Evolutionary conservation across 2,113 vertebrate genomes (phyloP).

Genomic region (Chrysemys picta): DNA sequence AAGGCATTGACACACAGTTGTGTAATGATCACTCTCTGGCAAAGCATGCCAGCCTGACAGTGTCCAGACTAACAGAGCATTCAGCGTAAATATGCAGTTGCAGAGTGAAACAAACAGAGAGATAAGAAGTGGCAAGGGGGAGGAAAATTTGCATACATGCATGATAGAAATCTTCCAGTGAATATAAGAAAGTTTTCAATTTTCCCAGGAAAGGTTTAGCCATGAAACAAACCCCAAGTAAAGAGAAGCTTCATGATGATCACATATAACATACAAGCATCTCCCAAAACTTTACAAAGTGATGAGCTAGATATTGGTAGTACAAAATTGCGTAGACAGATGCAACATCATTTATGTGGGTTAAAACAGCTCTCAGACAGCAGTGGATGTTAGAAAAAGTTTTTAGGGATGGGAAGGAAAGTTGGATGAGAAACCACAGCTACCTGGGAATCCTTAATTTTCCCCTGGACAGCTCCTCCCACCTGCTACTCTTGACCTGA

Average conservation of each 20-base stretch:
- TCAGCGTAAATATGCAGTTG: neutral
- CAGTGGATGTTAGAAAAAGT: neutral
- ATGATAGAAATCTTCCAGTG: neutral
- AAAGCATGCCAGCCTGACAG: neutral
- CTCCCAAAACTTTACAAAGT: neutral
- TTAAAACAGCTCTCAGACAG: neutral
- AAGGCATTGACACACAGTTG: slow-evolving; percentile 10
- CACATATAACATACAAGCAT: neutral
- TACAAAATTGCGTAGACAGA: neutral
- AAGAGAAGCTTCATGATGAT: neutral
- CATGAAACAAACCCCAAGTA: neutral
- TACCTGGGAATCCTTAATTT: neutral
- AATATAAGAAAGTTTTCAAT: neutral
- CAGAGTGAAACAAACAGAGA: neutral
- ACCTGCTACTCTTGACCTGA: neutral
- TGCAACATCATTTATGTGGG: neutral
- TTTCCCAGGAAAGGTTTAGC: neutral
- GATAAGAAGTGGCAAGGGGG: neutral
- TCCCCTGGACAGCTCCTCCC: neutral
- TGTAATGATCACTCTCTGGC: slow-evolving; percentile 31
- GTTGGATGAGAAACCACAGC: neutral
- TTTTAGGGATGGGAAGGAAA: neutral
- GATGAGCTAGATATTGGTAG: neutral
- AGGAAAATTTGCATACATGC: neutral
- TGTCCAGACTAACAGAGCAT: slow-evolving; percentile 22